These are phyloP conservation scores for Silurus meridionalis DNA, from an alignment of 2,113 vertebrate genomes.

Conservation along the genomic window DNA sequence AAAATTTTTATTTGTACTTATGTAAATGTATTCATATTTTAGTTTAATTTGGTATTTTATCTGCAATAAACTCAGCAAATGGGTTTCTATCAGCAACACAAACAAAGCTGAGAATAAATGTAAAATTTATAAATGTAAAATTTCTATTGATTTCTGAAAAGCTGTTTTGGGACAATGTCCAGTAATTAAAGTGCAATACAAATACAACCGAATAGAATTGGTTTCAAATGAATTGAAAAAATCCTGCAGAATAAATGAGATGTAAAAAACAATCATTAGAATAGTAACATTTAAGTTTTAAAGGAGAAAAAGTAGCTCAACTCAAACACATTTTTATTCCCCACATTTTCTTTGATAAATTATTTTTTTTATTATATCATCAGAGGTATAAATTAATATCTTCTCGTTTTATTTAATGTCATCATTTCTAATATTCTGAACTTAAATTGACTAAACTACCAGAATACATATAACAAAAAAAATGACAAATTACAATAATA, in stretches of 20 bases:
- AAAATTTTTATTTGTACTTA: no score
- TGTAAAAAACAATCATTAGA: no score
- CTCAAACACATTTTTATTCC: background rate
- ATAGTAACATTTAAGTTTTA: background rate
- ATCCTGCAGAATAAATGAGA: no score
- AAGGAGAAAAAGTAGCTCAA: background rate
- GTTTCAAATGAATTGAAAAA: no score
- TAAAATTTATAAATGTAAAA: background rate
- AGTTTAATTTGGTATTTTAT: background rate
- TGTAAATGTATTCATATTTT: background rate
- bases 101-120: background rate
- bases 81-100: background rate
- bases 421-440: background rate
- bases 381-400: background rate
- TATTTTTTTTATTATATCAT: background rate
- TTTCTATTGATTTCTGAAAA: no score
- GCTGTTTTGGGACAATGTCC: no score
- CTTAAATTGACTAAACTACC: background rate
- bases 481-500: background rate
- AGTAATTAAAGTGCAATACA: no score
- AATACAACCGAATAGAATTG: no score
- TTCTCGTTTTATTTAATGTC: background rate
- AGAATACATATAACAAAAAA: background rate
- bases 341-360: background rate
- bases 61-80: background rate